phyloP scores from a whole-genome alignment of 2,113 vertebrate genomes.

The Eonycteris spelaea region DNA sequence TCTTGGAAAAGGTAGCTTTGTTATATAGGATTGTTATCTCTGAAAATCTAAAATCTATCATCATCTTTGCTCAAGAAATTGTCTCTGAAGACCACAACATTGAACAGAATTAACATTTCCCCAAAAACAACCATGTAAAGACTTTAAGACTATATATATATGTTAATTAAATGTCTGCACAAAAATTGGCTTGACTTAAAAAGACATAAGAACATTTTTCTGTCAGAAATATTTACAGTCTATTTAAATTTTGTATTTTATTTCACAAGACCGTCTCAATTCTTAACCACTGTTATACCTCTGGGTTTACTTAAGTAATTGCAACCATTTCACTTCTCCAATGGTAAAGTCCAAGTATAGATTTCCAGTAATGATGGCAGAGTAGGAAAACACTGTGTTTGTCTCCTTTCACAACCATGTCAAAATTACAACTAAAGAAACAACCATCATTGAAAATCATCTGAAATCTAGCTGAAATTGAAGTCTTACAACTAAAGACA shows the following conservation, averaged over 20 bases:
- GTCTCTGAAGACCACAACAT: slow-evolving; percentile 39
- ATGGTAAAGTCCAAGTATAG: not conserved
- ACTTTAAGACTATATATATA: not conserved
- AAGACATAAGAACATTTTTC: not conserved
- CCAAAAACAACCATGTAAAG: not conserved
- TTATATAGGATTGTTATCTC: not conserved
- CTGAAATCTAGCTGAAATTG: too few relatives aligned
- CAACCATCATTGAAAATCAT: too few relatives aligned
- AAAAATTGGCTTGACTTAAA: slow-evolving; percentile 25
- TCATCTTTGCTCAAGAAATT: slow-evolving; percentile 36
- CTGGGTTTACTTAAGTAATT: slow-evolving; percentile 30
- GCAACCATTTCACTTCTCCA: not conserved
- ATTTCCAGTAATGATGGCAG: too few relatives aligned
- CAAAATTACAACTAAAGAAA: too few relatives aligned
- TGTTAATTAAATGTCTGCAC: slow-evolving; percentile 30
- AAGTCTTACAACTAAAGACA: too few relatives aligned
- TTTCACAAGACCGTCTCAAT: slow-evolving; percentile 18
- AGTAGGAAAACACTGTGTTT: too few relatives aligned
- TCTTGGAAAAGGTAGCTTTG: slow-evolving; percentile 7
- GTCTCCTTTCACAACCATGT: too few relatives aligned
- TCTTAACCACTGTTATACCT: slow-evolving; percentile 27
- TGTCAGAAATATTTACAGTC: slow-evolving; percentile 49
- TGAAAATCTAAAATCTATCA: slow-evolving; percentile 49
- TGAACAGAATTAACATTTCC: slow-evolving; percentile 40
- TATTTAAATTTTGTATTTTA: slow-evolving; percentile 49